Conservation (phyloP, 2,888 invertebrate species). For the Himalopsyche tibetana region DNA sequence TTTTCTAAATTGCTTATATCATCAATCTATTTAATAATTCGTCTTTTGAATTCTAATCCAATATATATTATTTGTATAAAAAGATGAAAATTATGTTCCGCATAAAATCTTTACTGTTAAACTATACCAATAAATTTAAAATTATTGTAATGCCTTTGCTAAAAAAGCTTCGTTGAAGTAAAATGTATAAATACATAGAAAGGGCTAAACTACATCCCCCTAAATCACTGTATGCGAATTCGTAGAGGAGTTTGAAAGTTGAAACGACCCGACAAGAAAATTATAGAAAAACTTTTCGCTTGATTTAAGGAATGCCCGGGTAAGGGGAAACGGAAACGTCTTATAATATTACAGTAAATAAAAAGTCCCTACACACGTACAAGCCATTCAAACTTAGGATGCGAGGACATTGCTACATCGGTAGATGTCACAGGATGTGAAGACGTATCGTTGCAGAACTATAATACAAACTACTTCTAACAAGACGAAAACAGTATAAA, state of each 20-base stretch:
- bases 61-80: too few relatives aligned
- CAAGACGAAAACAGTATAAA: not conserved
- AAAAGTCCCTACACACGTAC: conserved; percentile 58
- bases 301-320: conserved; percentile 49
- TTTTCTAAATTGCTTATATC: too few relatives aligned
- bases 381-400: conserved; percentile 57
- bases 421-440: conserved; percentile 30
- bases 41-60: too few relatives aligned
- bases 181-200: conserved; percentile 41
- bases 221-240: conserved; percentile 54
- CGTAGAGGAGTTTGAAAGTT: conserved; percentile 54
- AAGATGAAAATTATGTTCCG: too few relatives aligned
- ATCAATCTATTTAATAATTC: too few relatives aligned
- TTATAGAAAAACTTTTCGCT: conserved; percentile 60
- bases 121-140: conserved; percentile 1
- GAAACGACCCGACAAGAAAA: conserved; percentile 60
- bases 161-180: not conserved
- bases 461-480: conserved; percentile 5
- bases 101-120: not conserved
- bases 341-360: conserved; percentile 62
- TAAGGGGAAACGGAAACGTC: conserved; percentile 48
- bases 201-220: conserved; percentile 41
- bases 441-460: conserved; percentile 33
- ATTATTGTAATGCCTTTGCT: conserved; percentile 13
- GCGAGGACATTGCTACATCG: conserved; percentile 10